Base-by-base conservation (phyloP, 2,888 invertebrate genomes). In the Ormyrus thymus region DNA sequence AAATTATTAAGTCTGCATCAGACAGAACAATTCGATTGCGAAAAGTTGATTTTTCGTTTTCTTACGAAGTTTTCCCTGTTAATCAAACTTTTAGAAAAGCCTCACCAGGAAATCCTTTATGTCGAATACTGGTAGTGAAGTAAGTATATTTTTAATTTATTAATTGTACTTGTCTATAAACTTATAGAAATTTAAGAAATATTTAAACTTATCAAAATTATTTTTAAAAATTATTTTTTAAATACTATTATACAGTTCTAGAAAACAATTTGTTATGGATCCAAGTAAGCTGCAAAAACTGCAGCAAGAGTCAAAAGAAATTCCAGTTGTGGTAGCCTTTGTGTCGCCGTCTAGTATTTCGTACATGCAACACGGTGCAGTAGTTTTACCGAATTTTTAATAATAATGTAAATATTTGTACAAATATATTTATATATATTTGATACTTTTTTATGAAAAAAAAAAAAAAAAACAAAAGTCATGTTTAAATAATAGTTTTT, bases 41-140 rank as follows among this genome's bases (percentile, higher is more conserved):
- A 55, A 87, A 82, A 53, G 83, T 84, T 5, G 85, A 86, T 78
- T 86, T 86, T 64, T 85, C 83, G 15, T 85, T 89, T 73, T 89
- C 89, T 0, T 90, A 89, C 69, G 89, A 89, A 45, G 86, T 89
- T 78, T 89, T 87, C 73, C 85, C 86, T 0, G 83, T 78, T 69
- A 83, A 81, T 50, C 84, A 85, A 7, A 85, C 84, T 75, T 90
- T 84, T 65, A 87, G 83, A 80, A 90, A 90, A 76, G 50, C 85
- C 0, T 86, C 84, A 75, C 90, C 89, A 15, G 90, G 90, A 7
- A 78, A 82, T 29, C 88, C 90, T 0, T 80, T 86, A 53, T 89
- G 86, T 53, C 85, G 87, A 66, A 13, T 90, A 61, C 85, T 87
- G 50, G 83, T 90, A 48, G 84, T 87, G 77, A 89, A 87, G 90